These are phyloP conservation scores for Potamarius usumacintae DNA, from an alignment of 2,113 vertebrate species.

Conservation along the genomic window DNA sequence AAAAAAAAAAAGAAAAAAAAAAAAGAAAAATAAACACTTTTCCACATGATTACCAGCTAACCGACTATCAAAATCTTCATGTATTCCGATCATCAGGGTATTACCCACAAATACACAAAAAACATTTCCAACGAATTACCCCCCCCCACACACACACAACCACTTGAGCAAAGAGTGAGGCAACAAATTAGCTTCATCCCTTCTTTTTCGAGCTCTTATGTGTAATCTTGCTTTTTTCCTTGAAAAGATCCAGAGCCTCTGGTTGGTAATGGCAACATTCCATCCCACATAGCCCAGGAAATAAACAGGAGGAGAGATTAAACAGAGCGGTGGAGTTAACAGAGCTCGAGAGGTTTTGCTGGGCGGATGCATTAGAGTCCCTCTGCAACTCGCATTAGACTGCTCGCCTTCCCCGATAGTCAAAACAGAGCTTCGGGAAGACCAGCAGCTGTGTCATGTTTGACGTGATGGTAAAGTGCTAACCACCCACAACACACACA, in stretches of 20 bases:
- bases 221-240: constrained; percentile 22
- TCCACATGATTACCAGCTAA: background rate
- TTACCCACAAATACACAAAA: constrained; percentile 39
- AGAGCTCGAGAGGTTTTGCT: constrained; percentile 44
- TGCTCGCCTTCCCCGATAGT: constrained; percentile 59
- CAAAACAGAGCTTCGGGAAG: constrained; percentile 60
- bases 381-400: constrained; percentile 56
- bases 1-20: background rate
- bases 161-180: background rate
- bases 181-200: constrained; percentile 20
- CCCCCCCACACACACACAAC: background rate
- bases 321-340: constrained; percentile 50
- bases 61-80: background rate
- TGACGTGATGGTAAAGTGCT: constrained; percentile 55
- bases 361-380: constrained; percentile 47
- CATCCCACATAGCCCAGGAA: constrained; percentile 51
- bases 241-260: constrained; percentile 63
- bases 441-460: constrained; percentile 57
- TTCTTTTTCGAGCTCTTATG: constrained; percentile 20
- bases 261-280: constrained; percentile 46
- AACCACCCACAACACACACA: constrained; percentile 24
- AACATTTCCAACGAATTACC: constrained; percentile 48
- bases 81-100: background rate
- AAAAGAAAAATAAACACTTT: background rate
- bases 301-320: constrained; percentile 61